Evolutionary conservation across 2,888 invertebrate species (phyloP), one percentile per base, ranked within the genome.

Genomic region (Pachycephus smyrnensis): DNA sequence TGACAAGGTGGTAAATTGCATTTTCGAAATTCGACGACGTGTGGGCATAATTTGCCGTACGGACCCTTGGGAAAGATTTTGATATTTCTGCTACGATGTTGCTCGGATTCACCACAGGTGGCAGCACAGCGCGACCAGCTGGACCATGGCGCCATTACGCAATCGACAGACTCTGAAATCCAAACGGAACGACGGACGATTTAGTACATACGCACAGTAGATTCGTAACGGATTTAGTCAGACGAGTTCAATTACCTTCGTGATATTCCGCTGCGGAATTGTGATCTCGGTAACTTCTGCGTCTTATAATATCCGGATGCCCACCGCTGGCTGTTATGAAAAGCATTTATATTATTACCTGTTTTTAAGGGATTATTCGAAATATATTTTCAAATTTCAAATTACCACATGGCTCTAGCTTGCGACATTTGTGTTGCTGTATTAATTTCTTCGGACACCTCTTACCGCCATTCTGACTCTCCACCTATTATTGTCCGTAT

Each of bases 111-210:
- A 15, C 97, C 97, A 89, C 98, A 98, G 0, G 95, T 95, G n/a
- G 95, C 96, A 0, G 97, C 96, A 92, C 98, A 98, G 84, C 96
- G 95, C 68, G 96, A 96, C 97, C 97, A 97, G 15, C 93, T 89
- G 4, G 96, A 94, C 97, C 97, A 97, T 79, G 93, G 93, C 23
- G 89, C 87, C 74, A 89, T 86, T 84, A 87, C 82, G 76, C 91
- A 91, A 78, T 90, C 81, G n/a, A 85, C 68, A 23, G 78, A 73
- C 71, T 71, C 82, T 80, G 88, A 85, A 78, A 79, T 82, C 83
- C 32, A 75, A 75, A 31, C 30, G 30, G 32, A 78, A 76, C n/a
- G 23, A n/a, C 31, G 30, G 36, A 68, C n/a, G 31, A 32, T 15
- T 76, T 36, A 23, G 37, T 73, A 35, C 40, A 12, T 68, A 68